A percentile compares a stretch with the other conserved stretches of the same genome.
phyloP scores from a whole-genome alignment of 2,888 invertebrate genomes.

The Coleophora flavipennella region DNA sequence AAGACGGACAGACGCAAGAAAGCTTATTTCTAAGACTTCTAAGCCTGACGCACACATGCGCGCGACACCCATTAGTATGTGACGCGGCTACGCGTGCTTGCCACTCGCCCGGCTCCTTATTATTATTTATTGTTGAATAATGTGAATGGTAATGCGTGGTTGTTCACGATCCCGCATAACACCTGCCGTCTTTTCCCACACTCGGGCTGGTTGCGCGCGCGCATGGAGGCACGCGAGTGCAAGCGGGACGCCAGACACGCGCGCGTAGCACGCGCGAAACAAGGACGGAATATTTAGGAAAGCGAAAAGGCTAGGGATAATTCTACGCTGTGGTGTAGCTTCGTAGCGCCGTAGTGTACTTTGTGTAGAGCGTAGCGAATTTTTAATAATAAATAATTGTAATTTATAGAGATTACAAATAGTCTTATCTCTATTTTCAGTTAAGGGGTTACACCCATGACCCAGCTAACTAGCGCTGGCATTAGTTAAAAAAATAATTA shows the following conservation, averaged over 20 bases:
- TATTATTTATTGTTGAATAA: slow-evolving; percentile 73
- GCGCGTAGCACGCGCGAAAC: slow-evolving; percentile 46
- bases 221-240: slow-evolving; percentile 47
- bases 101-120: slow-evolving; percentile 70
- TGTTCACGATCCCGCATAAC: slow-evolving; percentile 74
- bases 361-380: slow-evolving; percentile 21
- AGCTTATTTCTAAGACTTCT: slow-evolving; percentile 23
- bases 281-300: slow-evolving; percentile 26
- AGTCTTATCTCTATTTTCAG: no score
- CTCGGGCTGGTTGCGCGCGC: slow-evolving; percentile 52
- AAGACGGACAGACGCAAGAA: slow-evolving; percentile 21
- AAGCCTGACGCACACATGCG: slow-evolving; percentile 30
- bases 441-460: no score
- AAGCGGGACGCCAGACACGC: slow-evolving; percentile 38
- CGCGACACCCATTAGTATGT: slow-evolving; percentile 54
- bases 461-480: no score
- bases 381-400: slow-evolving; percentile 14
- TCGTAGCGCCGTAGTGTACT: slow-evolving; percentile 27
- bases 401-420: no score
- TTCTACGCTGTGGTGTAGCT: slow-evolving; percentile 30
- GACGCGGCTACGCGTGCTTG: slow-evolving; percentile 65
- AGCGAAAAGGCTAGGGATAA: slow-evolving; percentile 34
- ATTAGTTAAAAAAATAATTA: no score
- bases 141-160: slow-evolving; percentile 73
- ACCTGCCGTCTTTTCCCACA: slow-evolving; percentile 76